Base-by-base conservation (phyloP, 2,797 vertebrate genomes). In the Momotus momota region DNA sequence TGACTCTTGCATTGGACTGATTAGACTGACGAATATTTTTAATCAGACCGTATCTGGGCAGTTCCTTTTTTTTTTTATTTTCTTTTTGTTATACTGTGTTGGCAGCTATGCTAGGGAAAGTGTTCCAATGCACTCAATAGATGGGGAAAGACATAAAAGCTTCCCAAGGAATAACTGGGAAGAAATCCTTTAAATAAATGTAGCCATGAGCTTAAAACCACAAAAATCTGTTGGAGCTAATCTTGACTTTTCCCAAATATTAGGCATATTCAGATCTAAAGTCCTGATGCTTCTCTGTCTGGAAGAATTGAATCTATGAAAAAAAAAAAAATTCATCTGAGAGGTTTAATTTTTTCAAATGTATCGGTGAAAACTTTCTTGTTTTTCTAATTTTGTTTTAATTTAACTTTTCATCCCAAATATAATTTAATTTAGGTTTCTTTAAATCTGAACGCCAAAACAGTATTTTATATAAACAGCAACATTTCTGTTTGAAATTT, bases 131-230 rank as follows among this genome's bases (percentile, higher is more conserved):
- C 25, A 55, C 31, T 90, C 54, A 82, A 29, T 91, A 86, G n/a
- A 64, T 15, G 13, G 14, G 31, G 22, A 95, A 94, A 70, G 60
- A 49, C 52, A 86, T 72, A 73, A 88, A 86, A 91, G 21, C 72
- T 95, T 93, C 55, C 46, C 74, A 81, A 87, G 88, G 41, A 72
- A 79, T 83, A 92, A 88, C 35, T 73, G 73, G 72, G 46, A 90
- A 77, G 41, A 86, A 90, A 84, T 84, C 25, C 40, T 66, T 75
- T 81, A 88, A 94, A 75, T 61, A 88, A 75, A 85, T 82, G 20
- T 20, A 90, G 65, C 67, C 79, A 74, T 66, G 31, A 83, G 18
- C 58, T 82, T 80, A 86, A 90, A 91, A 19, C 33, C 70, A 92
- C 71, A 88, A 82, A 70, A 65, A 78, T 52, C 49, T 81, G 8